Evolutionary conservation across 2,888 invertebrate genomes (phyloP).

Genomic region (Cataglyphis livida): DNA sequence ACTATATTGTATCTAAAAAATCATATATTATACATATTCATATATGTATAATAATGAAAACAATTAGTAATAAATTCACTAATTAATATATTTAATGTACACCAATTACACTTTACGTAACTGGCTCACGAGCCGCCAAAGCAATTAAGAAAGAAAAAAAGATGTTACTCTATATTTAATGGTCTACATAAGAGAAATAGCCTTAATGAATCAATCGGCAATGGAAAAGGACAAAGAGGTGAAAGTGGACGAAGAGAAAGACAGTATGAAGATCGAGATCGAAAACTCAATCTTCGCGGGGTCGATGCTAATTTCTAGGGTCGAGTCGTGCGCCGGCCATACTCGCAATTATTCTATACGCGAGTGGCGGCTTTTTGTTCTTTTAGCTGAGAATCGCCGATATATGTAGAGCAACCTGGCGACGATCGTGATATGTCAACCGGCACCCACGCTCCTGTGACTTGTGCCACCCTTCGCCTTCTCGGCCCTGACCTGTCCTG

Average conservation of each 20-base stretch:
- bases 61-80: conserved; percentile 4
- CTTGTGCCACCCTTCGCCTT: conserved; percentile 71
- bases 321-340: conserved; percentile 72
- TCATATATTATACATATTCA: neutral
- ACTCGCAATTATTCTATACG: conserved; percentile 68
- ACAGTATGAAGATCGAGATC: conserved; percentile 66
- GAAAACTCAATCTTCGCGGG: conserved; percentile 66
- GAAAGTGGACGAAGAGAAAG: conserved; percentile 13
- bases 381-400: conserved; percentile 70
- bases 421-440: conserved; percentile 79
- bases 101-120: conserved; percentile 22
- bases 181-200: conserved; percentile 56
- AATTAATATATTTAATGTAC: conserved; percentile 7
- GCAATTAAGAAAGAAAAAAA: conserved; percentile 32
- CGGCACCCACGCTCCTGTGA: conserved; percentile 77
- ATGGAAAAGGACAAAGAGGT: conserved; percentile 16
- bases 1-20: neutral
- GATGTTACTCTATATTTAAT: conserved; percentile 44
- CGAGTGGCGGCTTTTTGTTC: conserved; percentile 72
- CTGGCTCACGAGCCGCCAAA: neutral
- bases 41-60: no score
- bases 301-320: conserved; percentile 77
- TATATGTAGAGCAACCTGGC: conserved; percentile 75
- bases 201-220: conserved; percentile 72
- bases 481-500: conserved; percentile 73